A percentile compares a stretch with the other conserved stretches of the same genome.
These are phyloP conservation scores for Nicator chloris DNA, from an alignment of 2,113 vertebrate genomes.

Conservation along the genomic window DNA sequence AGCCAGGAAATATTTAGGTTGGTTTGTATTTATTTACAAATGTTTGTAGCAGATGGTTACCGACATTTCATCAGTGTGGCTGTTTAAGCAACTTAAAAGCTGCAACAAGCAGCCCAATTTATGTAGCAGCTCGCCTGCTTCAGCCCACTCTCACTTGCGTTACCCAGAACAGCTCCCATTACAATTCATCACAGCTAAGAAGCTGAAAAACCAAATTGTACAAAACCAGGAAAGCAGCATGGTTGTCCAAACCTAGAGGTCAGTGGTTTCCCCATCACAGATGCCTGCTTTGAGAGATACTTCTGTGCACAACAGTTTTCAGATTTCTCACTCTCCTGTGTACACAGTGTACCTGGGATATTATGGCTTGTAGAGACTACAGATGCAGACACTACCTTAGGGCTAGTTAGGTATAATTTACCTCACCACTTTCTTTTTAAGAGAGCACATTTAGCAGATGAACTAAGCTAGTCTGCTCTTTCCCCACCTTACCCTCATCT, in stretches of 20 bases:
- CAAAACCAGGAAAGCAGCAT: not conserved
- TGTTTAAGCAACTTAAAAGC: constrained; percentile 41
- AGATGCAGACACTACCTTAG: not conserved
- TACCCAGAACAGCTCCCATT: not conserved
- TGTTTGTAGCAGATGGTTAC: constrained; percentile 35
- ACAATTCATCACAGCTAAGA: constrained; percentile 2
- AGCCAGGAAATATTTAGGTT: not conserved
- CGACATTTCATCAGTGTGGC: constrained; percentile 28
- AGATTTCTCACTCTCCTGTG: not conserved
- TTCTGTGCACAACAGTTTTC: not conserved
- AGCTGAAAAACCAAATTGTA: not conserved
- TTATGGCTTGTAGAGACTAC: not conserved
- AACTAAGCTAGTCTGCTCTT: not conserved
- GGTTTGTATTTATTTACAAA: constrained; percentile 55
- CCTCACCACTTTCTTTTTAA: not conserved
- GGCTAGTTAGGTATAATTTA: not conserved
- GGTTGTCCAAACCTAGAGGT: not conserved
- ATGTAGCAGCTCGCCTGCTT: not conserved
- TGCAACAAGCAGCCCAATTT: constrained; percentile 42
- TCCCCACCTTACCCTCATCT: not conserved
- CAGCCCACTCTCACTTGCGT: not conserved
- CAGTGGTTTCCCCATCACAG: not conserved
- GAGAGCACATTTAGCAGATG: not conserved
- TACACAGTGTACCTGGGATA: not conserved
- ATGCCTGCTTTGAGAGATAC: not conserved